Evolutionary conservation across 1,140 invertebrate genomes (phyloP).

Genomic region (Parapsyche elsis): DNA sequence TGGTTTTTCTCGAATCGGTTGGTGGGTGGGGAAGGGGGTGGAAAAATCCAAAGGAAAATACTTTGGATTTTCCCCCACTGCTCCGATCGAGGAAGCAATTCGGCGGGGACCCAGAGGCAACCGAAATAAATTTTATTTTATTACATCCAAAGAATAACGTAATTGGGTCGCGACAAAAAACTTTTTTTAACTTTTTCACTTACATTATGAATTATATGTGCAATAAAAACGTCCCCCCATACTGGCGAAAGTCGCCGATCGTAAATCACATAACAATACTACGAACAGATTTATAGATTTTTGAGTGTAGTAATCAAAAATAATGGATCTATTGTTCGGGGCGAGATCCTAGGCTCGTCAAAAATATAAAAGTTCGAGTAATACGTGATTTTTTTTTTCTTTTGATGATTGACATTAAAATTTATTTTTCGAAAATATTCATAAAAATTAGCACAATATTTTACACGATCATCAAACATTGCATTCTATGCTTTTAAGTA

Average conservation of each 20-base stretch:
- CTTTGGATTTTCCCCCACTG: not conserved
- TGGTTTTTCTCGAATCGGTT: not conserved
- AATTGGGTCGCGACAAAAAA: constrained; percentile 30
- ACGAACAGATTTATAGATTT: not conserved
- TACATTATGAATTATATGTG: constrained; percentile 29
- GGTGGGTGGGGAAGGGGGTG: not conserved
- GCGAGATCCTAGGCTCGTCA: not conserved
- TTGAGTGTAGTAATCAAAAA: constrained; percentile 1
- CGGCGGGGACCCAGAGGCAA: not conserved
- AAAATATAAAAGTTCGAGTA: too few species aligned
- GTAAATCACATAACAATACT: constrained; percentile 15
- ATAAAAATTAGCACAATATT: too few species aligned
- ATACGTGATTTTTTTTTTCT: too few species aligned
- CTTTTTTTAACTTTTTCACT: constrained; percentile 30
- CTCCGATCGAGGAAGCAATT: constrained; percentile 11
- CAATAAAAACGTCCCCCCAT: constrained; percentile 14
- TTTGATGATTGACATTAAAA: too few species aligned
- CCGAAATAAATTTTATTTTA: constrained; percentile 30
- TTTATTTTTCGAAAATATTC: too few species aligned
- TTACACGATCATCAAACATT: too few species aligned
- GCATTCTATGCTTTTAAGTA: too few species aligned
- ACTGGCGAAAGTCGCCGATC: not conserved
- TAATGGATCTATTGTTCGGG: constrained; percentile 1
- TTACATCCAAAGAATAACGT: constrained; percentile 24
- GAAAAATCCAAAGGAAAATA: not conserved